Conservation (phyloP, 1,140 invertebrate genomes). For the Tetragonula clypearis region DNA sequence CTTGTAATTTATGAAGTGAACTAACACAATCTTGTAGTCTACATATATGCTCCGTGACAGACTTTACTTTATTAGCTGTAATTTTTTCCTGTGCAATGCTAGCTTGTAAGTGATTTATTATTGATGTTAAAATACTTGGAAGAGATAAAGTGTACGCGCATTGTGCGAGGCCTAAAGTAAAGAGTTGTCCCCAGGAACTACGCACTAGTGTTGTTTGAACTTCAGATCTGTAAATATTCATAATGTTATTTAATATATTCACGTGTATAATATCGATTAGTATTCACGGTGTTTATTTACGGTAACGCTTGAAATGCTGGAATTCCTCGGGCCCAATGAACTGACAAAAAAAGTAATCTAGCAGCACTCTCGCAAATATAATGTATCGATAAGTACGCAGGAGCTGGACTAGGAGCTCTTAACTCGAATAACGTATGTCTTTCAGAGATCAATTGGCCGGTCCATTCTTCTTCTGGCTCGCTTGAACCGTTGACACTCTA, state of each 20-base stretch:
- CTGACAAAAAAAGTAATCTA: constrained; percentile 92
- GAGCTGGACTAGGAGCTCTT: constrained; percentile 91
- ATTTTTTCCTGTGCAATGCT: constrained; percentile 88
- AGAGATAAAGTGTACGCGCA: constrained; percentile 91
- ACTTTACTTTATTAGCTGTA: constrained; percentile 87
- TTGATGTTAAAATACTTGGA: constrained; percentile 90
- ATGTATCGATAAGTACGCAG: constrained; percentile 92
- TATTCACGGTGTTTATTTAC: constrained; percentile 65
- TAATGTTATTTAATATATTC: neutral
- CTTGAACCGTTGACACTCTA: constrained; percentile 82
- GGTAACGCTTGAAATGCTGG: constrained; percentile 90
- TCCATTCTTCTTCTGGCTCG: constrained; percentile 82
- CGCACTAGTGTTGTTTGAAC: constrained; percentile 92
- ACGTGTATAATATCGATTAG: neutral
- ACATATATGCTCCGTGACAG: constrained; percentile 91
- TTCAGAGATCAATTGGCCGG: constrained; percentile 86
- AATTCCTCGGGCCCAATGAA: constrained; percentile 94
- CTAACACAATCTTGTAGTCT: constrained; percentile 92
- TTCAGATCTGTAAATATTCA: constrained; percentile 85
- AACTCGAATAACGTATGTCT: constrained; percentile 89
- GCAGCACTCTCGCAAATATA: constrained; percentile 97
- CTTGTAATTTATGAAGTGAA: constrained; percentile 87
- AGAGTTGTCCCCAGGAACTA: constrained; percentile 96
- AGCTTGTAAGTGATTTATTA: constrained; percentile 87
- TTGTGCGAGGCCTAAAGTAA: constrained; percentile 95